Evolutionary conservation across 2,113 vertebrate genomes (phyloP).

Genomic region (Chaetodon auriga): DNA sequence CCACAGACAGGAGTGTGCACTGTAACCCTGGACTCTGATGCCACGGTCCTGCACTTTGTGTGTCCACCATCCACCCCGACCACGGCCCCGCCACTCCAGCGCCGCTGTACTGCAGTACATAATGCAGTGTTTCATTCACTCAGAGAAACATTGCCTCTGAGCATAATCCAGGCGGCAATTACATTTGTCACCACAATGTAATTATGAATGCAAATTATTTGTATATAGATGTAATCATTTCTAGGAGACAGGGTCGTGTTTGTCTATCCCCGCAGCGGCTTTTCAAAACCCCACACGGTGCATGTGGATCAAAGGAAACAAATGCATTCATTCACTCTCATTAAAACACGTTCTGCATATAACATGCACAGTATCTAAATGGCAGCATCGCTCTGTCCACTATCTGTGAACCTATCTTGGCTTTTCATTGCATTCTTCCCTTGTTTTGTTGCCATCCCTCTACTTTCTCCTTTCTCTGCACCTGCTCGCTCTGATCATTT

Average conservation of each 20-base stretch:
- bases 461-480: neutral
- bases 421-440: neutral
- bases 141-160: too few relatives aligned
- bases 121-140: too few relatives aligned
- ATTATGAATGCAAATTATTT: too few relatives aligned
- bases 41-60: too few relatives aligned
- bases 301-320: neutral
- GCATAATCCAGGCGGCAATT: too few relatives aligned
- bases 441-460: neutral
- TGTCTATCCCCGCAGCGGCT: neutral
- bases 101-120: too few relatives aligned
- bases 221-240: too few relatives aligned
- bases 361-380: neutral
- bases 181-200: too few relatives aligned
- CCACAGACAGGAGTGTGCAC: too few relatives aligned
- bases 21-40: too few relatives aligned
- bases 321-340: neutral
- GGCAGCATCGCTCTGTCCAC: neutral
- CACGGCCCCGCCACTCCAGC: too few relatives aligned
- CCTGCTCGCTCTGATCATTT: neutral
- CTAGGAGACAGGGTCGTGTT: neutral
- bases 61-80: too few relatives aligned
- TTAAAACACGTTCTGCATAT: neutral
- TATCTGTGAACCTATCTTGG: neutral
- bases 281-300: neutral